Percentiles rank a stretch among this genome's conserved stretches.
Conservation (phyloP, 1,140 invertebrate species). For the Diabrotica undecimpunctata region DNA sequence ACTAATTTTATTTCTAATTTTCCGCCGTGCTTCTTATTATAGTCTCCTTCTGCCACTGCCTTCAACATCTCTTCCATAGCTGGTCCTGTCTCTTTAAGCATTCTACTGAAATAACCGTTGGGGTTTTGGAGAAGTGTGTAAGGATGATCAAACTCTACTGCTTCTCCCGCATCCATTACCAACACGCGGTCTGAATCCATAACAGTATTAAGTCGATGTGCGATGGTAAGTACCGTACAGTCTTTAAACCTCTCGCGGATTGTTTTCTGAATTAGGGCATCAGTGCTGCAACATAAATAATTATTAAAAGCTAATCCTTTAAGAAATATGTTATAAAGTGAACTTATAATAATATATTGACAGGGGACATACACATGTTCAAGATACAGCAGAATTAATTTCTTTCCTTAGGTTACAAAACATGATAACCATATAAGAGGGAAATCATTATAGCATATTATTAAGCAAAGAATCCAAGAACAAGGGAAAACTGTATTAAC, state of each 20-base stretch:
- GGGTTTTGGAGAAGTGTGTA: constrained; percentile 36
- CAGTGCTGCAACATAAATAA: constrained; percentile 44
- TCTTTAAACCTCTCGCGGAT: constrained; percentile 55
- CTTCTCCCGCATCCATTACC: constrained; percentile 42
- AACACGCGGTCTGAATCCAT: constrained; percentile 56
- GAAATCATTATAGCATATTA: too few relatives aligned
- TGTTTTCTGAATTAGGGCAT: constrained; percentile 58
- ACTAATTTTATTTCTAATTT: too few relatives aligned
- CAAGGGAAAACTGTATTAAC: too few relatives aligned
- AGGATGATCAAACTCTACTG: constrained; percentile 43
- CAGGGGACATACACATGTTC: background rate
- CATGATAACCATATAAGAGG: too few relatives aligned
- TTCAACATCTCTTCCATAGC: constrained; percentile 23
- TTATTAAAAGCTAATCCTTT: background rate
- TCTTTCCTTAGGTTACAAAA: background rate
- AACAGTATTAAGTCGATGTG: constrained; percentile 74
- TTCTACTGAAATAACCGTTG: constrained; percentile 64
- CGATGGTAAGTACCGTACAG: constrained; percentile 73
- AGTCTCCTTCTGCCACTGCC: constrained; percentile 25
- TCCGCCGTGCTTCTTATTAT: constrained; percentile 18
- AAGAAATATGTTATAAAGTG: background rate
- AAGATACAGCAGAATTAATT: background rate
- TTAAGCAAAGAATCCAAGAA: too few relatives aligned
- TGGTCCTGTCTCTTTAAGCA: constrained; percentile 58
- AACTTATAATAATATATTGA: background rate